These are phyloP conservation scores for Epinotia demarniana DNA, from an alignment of 2,888 invertebrate genomes.

Conservation along the genomic window DNA sequence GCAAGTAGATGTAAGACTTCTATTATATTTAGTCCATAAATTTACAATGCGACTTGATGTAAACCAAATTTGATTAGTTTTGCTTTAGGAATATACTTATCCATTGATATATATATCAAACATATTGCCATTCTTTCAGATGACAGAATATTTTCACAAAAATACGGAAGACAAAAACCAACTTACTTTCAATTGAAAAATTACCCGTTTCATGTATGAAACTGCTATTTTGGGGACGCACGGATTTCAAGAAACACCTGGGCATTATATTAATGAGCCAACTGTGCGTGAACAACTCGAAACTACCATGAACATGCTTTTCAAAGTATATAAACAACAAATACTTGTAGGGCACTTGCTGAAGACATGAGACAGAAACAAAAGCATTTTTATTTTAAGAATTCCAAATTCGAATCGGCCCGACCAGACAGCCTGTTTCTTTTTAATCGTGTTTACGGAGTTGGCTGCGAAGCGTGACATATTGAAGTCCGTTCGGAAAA, in stretches of 20 bases:
- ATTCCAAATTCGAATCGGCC: constrained; percentile 69
- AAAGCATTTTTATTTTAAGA: constrained; percentile 70
- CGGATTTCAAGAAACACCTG: constrained; percentile 73
- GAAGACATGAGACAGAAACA: constrained; percentile 72
- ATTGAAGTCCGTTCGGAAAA: constrained; percentile 60
- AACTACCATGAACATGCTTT: constrained; percentile 52
- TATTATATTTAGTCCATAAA: neutral
- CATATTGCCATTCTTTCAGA: constrained; percentile 29
- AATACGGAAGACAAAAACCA: constrained; percentile 46
- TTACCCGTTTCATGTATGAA: constrained; percentile 70
- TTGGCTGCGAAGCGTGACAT: constrained; percentile 51
- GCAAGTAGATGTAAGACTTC: constrained; percentile 17
- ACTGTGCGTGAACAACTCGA: constrained; percentile 19
- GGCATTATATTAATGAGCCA: constrained; percentile 65
- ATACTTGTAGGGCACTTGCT: constrained; percentile 78
- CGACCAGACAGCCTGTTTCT: constrained; percentile 50
- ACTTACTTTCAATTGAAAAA: constrained; percentile 68
- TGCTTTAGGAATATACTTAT: neutral
- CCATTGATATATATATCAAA: neutral
- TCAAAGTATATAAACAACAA: constrained; percentile 53
- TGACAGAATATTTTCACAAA: constrained; percentile 42
- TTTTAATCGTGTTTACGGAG: constrained; percentile 57
- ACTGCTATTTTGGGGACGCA: constrained; percentile 62
- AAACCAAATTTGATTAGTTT: neutral
- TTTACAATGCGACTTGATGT: neutral